phyloP scores from a whole-genome alignment of 1,140 invertebrate species.

The Drosophila miranda region DNA sequence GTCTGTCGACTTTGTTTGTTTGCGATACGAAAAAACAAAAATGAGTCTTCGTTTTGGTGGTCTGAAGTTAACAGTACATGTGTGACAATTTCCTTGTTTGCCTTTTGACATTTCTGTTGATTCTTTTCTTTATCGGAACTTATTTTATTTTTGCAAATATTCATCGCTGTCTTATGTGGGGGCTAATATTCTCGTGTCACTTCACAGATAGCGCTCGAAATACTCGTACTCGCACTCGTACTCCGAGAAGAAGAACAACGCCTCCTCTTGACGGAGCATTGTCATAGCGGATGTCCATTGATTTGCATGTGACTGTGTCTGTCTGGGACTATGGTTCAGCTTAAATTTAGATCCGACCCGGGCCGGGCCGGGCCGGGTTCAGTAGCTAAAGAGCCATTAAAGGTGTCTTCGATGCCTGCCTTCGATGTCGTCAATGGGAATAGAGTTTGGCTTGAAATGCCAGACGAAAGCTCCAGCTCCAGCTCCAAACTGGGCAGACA shows the following conservation, averaged over 20 bases:
- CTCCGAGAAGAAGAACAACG: not conserved
- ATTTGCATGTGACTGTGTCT: not conserved
- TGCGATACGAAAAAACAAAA: too few species aligned
- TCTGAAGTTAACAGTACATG: too few species aligned
- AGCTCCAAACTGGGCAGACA: conserved; percentile 52
- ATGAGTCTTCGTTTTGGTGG: too few species aligned
- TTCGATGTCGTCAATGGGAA: too few species aligned
- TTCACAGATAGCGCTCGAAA: conserved; percentile 11
- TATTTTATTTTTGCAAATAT: conserved; percentile 32
- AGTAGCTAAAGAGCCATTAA: conserved; percentile 5
- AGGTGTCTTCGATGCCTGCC: conserved; percentile 10
- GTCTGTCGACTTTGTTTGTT: too few species aligned
- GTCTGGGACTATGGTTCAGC: too few species aligned
- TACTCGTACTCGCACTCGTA: too few species aligned
- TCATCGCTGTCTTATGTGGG: conserved; percentile 5
- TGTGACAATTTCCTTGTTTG: conserved; percentile 19
- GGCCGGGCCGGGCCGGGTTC: not conserved
- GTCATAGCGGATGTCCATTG: conserved; percentile 17
- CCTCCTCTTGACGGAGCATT: too few species aligned
- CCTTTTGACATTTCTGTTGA: conserved; percentile 1
- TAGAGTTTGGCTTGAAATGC: not conserved
- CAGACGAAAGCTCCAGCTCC: conserved; percentile 4
- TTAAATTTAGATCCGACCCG: not conserved
- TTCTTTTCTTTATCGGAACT: too few species aligned
- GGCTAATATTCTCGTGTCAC: not conserved